These are phyloP conservation scores for Ceratosolen fusciceps DNA, from an alignment of 1,140 invertebrate species.

Conservation along the genomic window DNA sequence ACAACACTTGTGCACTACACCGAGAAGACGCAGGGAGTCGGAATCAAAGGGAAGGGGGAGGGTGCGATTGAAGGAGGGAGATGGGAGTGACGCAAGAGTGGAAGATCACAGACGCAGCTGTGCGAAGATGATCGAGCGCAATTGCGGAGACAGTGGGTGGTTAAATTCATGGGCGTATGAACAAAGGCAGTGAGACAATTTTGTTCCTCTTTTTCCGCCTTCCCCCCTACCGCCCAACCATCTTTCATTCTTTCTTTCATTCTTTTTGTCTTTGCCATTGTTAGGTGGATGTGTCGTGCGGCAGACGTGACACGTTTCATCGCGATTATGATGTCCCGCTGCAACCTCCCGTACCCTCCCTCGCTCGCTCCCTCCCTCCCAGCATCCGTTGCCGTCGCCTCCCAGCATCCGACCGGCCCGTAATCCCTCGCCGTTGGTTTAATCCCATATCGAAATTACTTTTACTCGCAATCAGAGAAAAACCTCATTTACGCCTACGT, in stretches of 20 bases:
- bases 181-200: neutral
- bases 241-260: too few species aligned
- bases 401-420: too few species aligned
- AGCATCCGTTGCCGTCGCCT: too few species aligned
- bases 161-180: slow-evolving; percentile 21
- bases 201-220: neutral
- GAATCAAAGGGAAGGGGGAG: neutral
- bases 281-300: neutral
- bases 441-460: too few species aligned
- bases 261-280: too few species aligned
- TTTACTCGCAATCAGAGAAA: too few species aligned
- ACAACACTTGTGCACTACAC: slow-evolving; percentile 22
- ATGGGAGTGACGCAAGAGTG: neutral
- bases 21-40: neutral
- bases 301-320: neutral
- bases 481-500: too few species aligned
- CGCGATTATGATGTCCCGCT: neutral
- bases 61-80: neutral
- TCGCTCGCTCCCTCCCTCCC: too few species aligned
- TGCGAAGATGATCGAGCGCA: slow-evolving; percentile 32
- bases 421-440: too few species aligned
- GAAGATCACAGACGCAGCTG: slow-evolving; percentile 30
- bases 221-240: too few species aligned
- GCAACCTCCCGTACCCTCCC: too few species aligned
- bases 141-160: slow-evolving; percentile 33